phyloP scores from a whole-genome alignment of 2,888 invertebrate genomes.

The Drosophila dives region DNA sequence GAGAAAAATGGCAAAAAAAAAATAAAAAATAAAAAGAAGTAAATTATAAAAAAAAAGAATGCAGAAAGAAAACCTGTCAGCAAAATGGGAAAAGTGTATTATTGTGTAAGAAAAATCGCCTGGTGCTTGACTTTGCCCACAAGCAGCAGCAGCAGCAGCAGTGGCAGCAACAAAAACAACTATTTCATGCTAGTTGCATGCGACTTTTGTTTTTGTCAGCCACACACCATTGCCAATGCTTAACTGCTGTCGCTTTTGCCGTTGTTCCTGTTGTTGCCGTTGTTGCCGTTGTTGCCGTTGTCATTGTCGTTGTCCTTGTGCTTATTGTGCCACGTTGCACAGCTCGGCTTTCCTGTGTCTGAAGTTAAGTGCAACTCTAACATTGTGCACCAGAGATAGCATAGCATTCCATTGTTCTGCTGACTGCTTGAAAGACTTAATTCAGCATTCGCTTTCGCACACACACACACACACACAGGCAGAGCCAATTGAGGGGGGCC shows the following conservation, averaged over 20 bases:
- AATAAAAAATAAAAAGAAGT: background rate
- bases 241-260: slow-evolving; percentile 26
- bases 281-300: slow-evolving; percentile 45
- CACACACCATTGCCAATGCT: slow-evolving; percentile 46
- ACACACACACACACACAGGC: slow-evolving; percentile 29
- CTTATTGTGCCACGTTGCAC: slow-evolving; percentile 63
- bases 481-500: slow-evolving; percentile 53
- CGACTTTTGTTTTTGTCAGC: slow-evolving; percentile 79
- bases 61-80: slow-evolving; percentile 67
- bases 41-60: slow-evolving; percentile 8
- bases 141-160: slow-evolving; percentile 16
- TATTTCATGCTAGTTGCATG: slow-evolving; percentile 65
- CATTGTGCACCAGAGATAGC: slow-evolving; percentile 70
- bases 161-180: slow-evolving; percentile 18
- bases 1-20: slow-evolving; percentile 7
- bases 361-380: slow-evolving; percentile 81
- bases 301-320: slow-evolving; percentile 67
- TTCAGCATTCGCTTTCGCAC: slow-evolving; percentile 52
- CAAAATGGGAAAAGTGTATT: slow-evolving; percentile 78
- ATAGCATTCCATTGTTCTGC: slow-evolving; percentile 73
- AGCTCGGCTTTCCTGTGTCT: slow-evolving; percentile 69
- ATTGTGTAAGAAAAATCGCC: slow-evolving; percentile 78
- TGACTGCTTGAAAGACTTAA: slow-evolving; percentile 75
- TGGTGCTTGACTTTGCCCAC: slow-evolving; percentile 70
- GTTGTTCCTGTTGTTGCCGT: slow-evolving; percentile 21